Evolutionary conservation across 2,113 vertebrate genomes (phyloP).

Genomic region (Climacteris rufus): DNA sequence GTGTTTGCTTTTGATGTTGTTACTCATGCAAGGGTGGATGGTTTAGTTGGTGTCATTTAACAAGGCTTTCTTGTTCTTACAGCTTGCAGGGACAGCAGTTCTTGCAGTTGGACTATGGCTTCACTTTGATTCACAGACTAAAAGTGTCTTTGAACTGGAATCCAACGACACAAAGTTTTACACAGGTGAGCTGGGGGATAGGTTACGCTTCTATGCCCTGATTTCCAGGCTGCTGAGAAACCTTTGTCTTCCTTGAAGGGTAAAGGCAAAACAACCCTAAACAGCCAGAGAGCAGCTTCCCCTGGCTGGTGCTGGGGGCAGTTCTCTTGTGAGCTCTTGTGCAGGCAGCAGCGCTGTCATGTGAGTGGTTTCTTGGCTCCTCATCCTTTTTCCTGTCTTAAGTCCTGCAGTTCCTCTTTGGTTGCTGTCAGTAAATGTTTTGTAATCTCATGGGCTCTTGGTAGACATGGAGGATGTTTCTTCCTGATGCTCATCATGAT

Average conservation of each 20-base stretch:
- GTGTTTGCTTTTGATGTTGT: background rate
- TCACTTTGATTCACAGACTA: slow-evolving; percentile 88
- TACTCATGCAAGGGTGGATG: background rate
- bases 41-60: background rate
- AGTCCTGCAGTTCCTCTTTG: background rate
- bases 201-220: rapidly evolving
- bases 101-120: slow-evolving; percentile 92
- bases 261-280: background rate
- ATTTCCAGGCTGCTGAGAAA: background rate
- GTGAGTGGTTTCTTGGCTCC: background rate
- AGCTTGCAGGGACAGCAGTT: slow-evolving; percentile 90
- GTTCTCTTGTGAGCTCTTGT: background rate
- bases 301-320: background rate
- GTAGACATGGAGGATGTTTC: background rate
- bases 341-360: background rate
- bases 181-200: slow-evolving; percentile 76
- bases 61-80: background rate
- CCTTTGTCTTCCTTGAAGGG: background rate
- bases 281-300: background rate
- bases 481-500: background rate
- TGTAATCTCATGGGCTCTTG: background rate
- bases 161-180: slow-evolving; percentile 78
- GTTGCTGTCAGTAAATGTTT: background rate
- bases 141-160: slow-evolving; percentile 80
- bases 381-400: background rate